Base-by-base conservation (phyloP, 2,113 vertebrate species). In the Lynx canadensis region DNA sequence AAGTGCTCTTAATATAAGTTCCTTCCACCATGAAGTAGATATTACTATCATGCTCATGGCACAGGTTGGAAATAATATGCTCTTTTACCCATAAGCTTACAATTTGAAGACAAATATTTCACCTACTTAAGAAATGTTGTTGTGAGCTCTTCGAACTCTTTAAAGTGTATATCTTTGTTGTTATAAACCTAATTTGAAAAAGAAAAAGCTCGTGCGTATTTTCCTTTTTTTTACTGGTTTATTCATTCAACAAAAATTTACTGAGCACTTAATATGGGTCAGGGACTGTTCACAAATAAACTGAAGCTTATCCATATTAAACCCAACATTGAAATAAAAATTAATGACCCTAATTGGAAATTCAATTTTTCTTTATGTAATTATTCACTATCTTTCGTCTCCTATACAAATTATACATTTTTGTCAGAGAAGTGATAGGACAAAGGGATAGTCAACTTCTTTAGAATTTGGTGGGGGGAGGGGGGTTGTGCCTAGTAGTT, bases 101-200 rank as follows among this genome's bases (percentile, higher is more conserved):
- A 55, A 50, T 74, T 89, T 95, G 55, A 65, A 33, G 6, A 83
- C 36, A 93, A 76, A 50, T 71, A 60, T 89, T 83, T 91, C 25
- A 36, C 41, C 14, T 86, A 16, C 50, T 19, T 14, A 68, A 71
- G 25, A 87, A 95, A 76, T 27, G 10, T 2, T 38, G 27, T 5
- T 63, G 7, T 29, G 66, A 74, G 5, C 2, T 81, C 3, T 80
- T 82, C 23, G 1, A 48, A 45, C 18, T 73, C 38, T 13, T 80
- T 31, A 29, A 21, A 69, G 2, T 36, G 0, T 65, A 29, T 68
- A 57, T 81, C 86, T 91, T 78, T 87, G 10, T 13, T 81, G 4
- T 88, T 93, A 91, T 11, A 66, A 85, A 79, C 21, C 63, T 78
- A 57, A 52, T 73, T 84, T 92, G 88, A 96, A 52, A 79, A 94